Evolutionary conservation across 2,888 invertebrate genomes (phyloP), one percentile per base, ranked within the genome.

Genomic region (Catocala fraxini): DNA sequence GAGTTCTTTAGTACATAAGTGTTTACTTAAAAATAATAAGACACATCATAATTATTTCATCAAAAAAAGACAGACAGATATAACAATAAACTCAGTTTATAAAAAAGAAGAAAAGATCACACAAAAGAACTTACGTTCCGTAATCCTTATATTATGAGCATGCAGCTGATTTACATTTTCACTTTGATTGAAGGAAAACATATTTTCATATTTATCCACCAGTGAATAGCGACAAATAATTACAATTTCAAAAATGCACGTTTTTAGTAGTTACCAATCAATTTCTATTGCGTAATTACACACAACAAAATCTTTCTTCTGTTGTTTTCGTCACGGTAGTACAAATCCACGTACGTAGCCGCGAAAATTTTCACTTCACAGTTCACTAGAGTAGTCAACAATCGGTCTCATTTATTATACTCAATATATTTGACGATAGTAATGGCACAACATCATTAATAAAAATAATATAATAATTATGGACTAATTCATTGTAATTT

Each of bases 391-490:
- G 63, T 66, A 79, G 83, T 90, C 90, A 91, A 83, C 71, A 75
- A 63, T 70, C 68, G 56, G 81, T 79, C 89, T 84, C 69, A 81
- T 84, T 86, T 82, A 72, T 51, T 68, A 69, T 63, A 55, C 52
- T 64, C n/a, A 39, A 39, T 59, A 42, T 45, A 49, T 59, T 65
- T 45, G 12, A 53, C 15, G 61, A 63, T 65, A 41, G 45, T 69
- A 54, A 71, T 54, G 12, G 51, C 13, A 82, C 42, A 39, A 68
- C 3, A 61, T 39, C 61, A 62, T 70, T 73, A 68, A 61, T 41
- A 83, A 85, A 89, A 91, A 70, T 82, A 71, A 82, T 84, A 83
- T 71, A 73, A 72, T 84, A 90, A 89, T 90, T 89, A 84, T 64
- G 35, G 58, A 33, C 56, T 67, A 52, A 73, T 74, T 73, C 79